Base-by-base conservation (phyloP, 2,888 invertebrate species). In the Yponomeuta plumbellus region DNA sequence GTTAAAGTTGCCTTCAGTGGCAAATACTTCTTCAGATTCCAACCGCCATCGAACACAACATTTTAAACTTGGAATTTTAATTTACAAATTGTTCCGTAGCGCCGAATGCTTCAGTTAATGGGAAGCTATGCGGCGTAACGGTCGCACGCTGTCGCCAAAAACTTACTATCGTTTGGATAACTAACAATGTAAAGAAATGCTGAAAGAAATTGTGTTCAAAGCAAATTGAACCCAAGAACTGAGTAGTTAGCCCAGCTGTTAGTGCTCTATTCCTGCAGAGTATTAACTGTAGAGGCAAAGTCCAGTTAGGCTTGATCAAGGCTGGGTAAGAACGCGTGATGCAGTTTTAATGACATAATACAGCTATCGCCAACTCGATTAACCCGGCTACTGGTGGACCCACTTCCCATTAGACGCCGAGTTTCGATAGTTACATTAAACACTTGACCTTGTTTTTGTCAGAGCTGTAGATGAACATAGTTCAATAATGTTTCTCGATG, bases 261-360 rank as follows among this genome's bases (percentile, higher is more conserved):
- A 39, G 22, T 61, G 34, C 62, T 62, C 13, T 62, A 62, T 39
- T 64, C 52, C 17, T 65, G 22, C 11, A 65, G 57, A 22, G 20
- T 34, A 66, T 61, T 66, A 66, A 66, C 65, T 59, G 66, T 71
- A 74, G 77, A 78, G 79, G 76, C 74, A 72, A 80, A 82, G 84
- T 86, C 81, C 87, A 84, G 86, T 86, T 86, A 86, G 75, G 70
- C 70, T 71, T 56, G 34, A 64, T 65, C 61, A 65, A 65, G 56
- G 56, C 26, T 78, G 73, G 76, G 79, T 77, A 79, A 77, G 78
- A 78, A 75, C 80, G 77, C 79, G 75, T 83, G 85, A 87, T 88
- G 85, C 84, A 86, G 84, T 84, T 88, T 87, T 89, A 87, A 89
- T 88, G 86, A 84, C 81, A 83, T 86, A 86, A 88, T 88, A 80